A percentile compares a stretch with the other conserved stretches of the same genome.
Conservation (phyloP, 2,888 invertebrate species). For the Drosophila diplacantha region DNA sequence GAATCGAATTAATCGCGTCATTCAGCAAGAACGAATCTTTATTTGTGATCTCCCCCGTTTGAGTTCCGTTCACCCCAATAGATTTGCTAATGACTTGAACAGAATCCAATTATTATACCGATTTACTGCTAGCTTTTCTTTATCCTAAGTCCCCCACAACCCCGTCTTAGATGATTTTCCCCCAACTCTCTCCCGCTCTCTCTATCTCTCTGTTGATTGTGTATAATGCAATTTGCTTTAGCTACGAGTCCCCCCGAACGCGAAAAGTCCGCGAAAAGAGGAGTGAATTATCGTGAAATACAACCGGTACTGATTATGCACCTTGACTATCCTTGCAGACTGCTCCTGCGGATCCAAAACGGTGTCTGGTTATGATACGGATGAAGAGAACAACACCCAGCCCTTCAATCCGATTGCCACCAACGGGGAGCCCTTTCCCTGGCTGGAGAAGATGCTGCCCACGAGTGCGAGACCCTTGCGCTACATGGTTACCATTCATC, state of each 20-base stretch:
- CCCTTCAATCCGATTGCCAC: slow-evolving; percentile 84
- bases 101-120: slow-evolving; percentile 27
- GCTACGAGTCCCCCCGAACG: slow-evolving; percentile 45
- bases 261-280: slow-evolving; percentile 17
- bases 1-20: slow-evolving; percentile 5
- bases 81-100: slow-evolving; percentile 55
- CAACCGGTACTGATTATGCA: slow-evolving; percentile 28
- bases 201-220: slow-evolving; percentile 59
- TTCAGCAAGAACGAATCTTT: slow-evolving; percentile 20
- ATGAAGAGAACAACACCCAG: slow-evolving; percentile 82
- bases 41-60: slow-evolving; percentile 8
- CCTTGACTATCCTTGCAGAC: slow-evolving; percentile 78
- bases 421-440: slow-evolving; percentile 87
- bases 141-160: slow-evolving; percentile 5
- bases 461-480: slow-evolving; percentile 87
- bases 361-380: slow-evolving; percentile 81
- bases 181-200: slow-evolving; percentile 17
- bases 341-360: slow-evolving; percentile 85
- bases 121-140: slow-evolving; percentile 49
- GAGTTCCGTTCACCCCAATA: slow-evolving; percentile 21
- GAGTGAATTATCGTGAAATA: slow-evolving; percentile 12
- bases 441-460: slow-evolving; percentile 88
- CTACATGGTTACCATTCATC: slow-evolving; percentile 93
- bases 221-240: slow-evolving; percentile 67
- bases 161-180: slow-evolving; percentile 30